Evolutionary conservation across 2,113 vertebrate species (phyloP), one percentile per base, ranked within the genome.

Genomic region (Numida meleagris): DNA sequence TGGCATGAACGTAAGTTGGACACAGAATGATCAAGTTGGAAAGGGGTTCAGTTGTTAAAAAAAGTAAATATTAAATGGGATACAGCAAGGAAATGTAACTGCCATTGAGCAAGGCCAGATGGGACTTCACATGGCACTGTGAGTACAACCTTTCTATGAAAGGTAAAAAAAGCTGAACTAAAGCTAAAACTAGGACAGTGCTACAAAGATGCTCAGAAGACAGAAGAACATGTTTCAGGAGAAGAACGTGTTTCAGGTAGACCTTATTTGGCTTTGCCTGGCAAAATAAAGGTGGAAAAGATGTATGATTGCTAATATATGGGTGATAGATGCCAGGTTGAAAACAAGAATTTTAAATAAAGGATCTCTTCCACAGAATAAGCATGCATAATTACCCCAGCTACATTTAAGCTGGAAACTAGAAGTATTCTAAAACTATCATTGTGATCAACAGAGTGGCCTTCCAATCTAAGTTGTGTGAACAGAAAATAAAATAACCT

Each of bases 121-220:
- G 92, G 92, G 72, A 61, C 50, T 77, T 91, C 71, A 80, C 25
- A 12, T 46, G 67, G 68, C 15, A 57, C 68, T 82, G 46, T 6
- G 53, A 77, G 45, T 33, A 66, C 79, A 91, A 73, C 79, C 76
- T 87, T 68, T 79, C 15, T 29, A 34, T 13, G 50, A 34, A 80
- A 77, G 67, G 72, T 75, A 13, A 85, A 91, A 90, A 62, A 25
- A 38, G 40, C n/a, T 45, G 20, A 93, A 38, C 36, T 42, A 38
- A 80, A 75, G 59, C n/a, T 74, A 27, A 86, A 95, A 93, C 45
- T 93, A 38, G 90, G 65, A 86, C 90, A 96, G 53, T 5, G 9
- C 14, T 66, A 79, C 40, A 79, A 76, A 62, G 50, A 29, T 85
- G 66, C 43, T 84, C 73, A 87, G 57, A 82, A 82, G 43, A 31